phyloP scores from a whole-genome alignment of 1,140 invertebrate species.

The Leptinotarsa defecta region DNA sequence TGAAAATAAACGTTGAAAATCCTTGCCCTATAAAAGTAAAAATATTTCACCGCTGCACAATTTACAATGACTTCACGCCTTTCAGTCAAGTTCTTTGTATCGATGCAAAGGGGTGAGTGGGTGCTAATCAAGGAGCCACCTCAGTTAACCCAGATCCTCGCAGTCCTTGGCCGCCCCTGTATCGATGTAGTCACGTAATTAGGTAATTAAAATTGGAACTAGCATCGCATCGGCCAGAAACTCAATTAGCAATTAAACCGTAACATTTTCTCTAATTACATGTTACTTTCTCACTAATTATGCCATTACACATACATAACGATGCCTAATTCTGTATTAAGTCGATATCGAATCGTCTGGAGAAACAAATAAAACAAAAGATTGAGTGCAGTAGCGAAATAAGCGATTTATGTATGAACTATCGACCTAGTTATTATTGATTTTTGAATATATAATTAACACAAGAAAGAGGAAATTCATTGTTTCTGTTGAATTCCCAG shows the following conservation, averaged over 20 bases:
- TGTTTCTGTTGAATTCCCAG: too few relatives aligned
- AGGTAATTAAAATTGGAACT: slow-evolving; percentile 69
- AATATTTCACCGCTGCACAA: too few relatives aligned
- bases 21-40: too few relatives aligned
- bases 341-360: slow-evolving; percentile 20
- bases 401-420: neutral
- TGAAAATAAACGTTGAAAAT: too few relatives aligned
- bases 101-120: neutral
- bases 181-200: slow-evolving; percentile 63
- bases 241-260: slow-evolving; percentile 69
- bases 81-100: neutral
- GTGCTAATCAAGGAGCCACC: slow-evolving; percentile 2
- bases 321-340: slow-evolving; percentile 29
- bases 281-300: slow-evolving; percentile 65
- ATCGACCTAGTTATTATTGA: too few relatives aligned
- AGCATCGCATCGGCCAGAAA: slow-evolving; percentile 62
- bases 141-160: neutral
- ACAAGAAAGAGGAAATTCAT: too few relatives aligned
- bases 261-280: slow-evolving; percentile 68
- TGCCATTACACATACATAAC: slow-evolving; percentile 46
- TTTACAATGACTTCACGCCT: too few relatives aligned
- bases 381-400: neutral
- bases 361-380: slow-evolving; percentile 11
- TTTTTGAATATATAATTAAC: too few relatives aligned
- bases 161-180: slow-evolving; percentile 20